phyloP scores from a whole-genome alignment of 1,140 invertebrate species.

The Rhyzopertha dominica region DNA sequence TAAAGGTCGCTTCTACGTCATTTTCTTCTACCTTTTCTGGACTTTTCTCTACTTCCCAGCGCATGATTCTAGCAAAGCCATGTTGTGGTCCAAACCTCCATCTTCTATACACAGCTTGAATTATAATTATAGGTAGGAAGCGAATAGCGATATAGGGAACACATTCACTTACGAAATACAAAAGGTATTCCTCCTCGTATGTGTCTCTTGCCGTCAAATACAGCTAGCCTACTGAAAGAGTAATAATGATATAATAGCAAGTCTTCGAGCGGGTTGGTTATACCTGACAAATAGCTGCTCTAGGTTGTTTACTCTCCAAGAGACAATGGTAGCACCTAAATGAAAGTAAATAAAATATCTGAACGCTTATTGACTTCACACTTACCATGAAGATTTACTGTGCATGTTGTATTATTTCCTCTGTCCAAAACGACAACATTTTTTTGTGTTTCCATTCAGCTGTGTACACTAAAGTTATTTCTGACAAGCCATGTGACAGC shows the following conservation, averaged over 20 bases:
- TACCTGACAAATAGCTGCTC: conserved; percentile 92
- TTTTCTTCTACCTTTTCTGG: conserved; percentile 81
- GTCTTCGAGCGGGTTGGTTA: conserved; percentile 38
- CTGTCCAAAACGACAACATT: conserved; percentile 89
- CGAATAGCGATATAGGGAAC: not conserved
- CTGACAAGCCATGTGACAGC: too few species aligned
- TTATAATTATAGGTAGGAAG: not conserved
- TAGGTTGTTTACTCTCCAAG: conserved; percentile 92
- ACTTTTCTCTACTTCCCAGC: conserved; percentile 85
- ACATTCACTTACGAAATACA: conserved; percentile 84
- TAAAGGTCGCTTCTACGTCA: conserved; percentile 87
- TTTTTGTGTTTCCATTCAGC: too few species aligned
- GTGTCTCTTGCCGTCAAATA: conserved; percentile 92
- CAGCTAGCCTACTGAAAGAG: conserved; percentile 80
- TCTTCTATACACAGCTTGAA: conserved; percentile 85
- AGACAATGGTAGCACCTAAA: conserved; percentile 86
- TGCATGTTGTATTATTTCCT: conserved; percentile 92
- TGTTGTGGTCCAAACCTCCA: conserved; percentile 92
- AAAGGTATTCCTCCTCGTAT: conserved; percentile 93
- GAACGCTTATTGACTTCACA: conserved; percentile 40
- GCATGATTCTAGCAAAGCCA: conserved; percentile 86
- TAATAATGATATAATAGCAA: conserved; percentile 29
- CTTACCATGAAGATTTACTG: conserved; percentile 90
- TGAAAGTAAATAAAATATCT: conserved; percentile 32
- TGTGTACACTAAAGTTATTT: too few species aligned